Evolutionary conservation across 1,140 invertebrate genomes (phyloP).

Genomic region (Cherax destructor): DNA sequence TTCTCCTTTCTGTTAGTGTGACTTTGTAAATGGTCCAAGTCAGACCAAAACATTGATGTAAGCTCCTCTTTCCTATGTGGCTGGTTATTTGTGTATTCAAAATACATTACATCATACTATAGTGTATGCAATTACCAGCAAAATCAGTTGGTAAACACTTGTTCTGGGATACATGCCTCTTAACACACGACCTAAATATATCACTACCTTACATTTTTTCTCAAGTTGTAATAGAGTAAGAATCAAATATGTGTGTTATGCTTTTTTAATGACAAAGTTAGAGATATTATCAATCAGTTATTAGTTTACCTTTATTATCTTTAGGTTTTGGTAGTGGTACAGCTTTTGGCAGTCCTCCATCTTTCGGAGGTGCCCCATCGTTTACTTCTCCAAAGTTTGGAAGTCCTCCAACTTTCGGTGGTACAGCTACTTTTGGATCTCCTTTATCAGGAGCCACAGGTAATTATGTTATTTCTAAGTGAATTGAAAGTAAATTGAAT

Average conservation of each 20-base stretch:
- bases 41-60: no score
- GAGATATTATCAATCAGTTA: neutral
- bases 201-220: no score
- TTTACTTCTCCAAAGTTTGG: slow-evolving; percentile 43
- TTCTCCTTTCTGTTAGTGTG: no score
- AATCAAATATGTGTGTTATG: no score
- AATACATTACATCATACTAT: neutral
- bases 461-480: neutral
- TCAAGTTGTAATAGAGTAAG: no score
- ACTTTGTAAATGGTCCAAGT: no score
- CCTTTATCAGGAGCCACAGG: neutral
- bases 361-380: slow-evolving; percentile 38
- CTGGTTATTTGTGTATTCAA: no score
- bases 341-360: slow-evolving; percentile 34
- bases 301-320: neutral
- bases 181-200: no score
- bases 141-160: neutral
- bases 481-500: no score
- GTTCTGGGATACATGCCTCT: no score
- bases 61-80: no score
- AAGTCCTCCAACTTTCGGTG: slow-evolving; percentile 43
- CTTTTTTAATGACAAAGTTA: neutral
- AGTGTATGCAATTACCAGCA: neutral
- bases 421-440: slow-evolving; percentile 42
- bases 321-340: slow-evolving; percentile 32